Percentiles rank a stretch among this genome's conserved stretches.
Conservation (phyloP, 2,113 vertebrate species). For the Myrmecophaga tridactyla region DNA sequence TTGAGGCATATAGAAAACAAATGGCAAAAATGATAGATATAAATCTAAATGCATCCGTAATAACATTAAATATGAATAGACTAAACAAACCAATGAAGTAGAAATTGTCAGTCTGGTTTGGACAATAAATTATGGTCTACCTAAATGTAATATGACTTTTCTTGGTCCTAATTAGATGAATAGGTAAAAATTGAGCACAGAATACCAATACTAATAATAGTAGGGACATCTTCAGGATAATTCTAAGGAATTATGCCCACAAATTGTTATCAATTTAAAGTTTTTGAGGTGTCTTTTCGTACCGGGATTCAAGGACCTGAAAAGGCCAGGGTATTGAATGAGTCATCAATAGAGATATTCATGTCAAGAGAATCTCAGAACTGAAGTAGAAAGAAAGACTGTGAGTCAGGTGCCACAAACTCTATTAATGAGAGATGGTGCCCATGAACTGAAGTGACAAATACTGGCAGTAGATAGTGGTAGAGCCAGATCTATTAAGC, state of each 20-base stretch:
- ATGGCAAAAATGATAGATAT: not conserved
- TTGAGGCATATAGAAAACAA: not conserved
- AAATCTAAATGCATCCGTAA: not conserved
- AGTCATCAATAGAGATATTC: not conserved
- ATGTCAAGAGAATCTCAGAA: not conserved
- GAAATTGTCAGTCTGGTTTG: not conserved
- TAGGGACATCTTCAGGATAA: not conserved
- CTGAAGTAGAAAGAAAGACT: not conserved
- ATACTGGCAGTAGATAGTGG: not conserved
- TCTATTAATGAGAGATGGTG: not conserved
- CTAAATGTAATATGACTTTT: not conserved
- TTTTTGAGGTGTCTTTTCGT: not conserved
- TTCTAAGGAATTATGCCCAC: not conserved
- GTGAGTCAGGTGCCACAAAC: not conserved
- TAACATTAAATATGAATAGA: not conserved
- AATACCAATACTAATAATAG: not conserved
- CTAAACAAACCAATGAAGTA: not conserved
- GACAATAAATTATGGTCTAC: not conserved
- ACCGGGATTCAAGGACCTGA: not conserved
- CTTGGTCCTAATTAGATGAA: not conserved
- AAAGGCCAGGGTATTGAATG: not conserved
- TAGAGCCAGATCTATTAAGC: too few species aligned
- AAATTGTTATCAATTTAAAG: not conserved
- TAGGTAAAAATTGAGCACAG: not conserved
- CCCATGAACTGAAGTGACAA: not conserved